Base-by-base conservation (phyloP, 2,797 vertebrate species). In the Clarias fuscus region DNA sequence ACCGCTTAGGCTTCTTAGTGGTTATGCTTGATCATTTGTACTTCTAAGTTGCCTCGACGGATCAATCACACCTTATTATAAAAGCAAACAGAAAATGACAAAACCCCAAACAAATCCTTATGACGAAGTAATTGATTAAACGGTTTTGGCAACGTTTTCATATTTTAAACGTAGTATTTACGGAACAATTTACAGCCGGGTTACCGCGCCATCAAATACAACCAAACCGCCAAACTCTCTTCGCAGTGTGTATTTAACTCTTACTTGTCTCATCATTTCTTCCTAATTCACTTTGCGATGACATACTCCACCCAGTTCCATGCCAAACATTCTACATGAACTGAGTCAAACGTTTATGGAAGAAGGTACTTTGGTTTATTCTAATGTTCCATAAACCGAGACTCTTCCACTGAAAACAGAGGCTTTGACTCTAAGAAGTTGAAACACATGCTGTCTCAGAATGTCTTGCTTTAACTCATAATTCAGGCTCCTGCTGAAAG, bases 51-150 rank as follows among this genome's bases (percentile, higher is more conserved):
- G 67, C 15, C n/a, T 37, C 22, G 40, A 24, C 22, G 6, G 30
- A n/a, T 84, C 40, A 80, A 67, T 84, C 76, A 80, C 82, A 67
- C 22, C 82, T 84, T 61, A 79, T 70, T 61, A 71, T 33, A 37
- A 84, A 67, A 80, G 40, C 83, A 84, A 80, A 84, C 65, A 80
- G 77, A 84, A 70, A 22, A 24, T 37, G 56, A 64, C 33, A 72
- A 82, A 62, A 22, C 58, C 56, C 65, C 53, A 79, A 78, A 70
- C 73, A 79, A 64, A 37, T 43, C 53, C 22, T 71, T 30, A 83
- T 86, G 82, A 77, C 86, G 86, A 91, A 83, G 88, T 90, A 73
- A 91, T 84, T 37, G 40, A 85, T 88, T 90, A 73, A 67, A 62
- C 61, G 27, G 53, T 61, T 67, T 77, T 68, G 70, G 71, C 30